A percentile compares a stretch with the other conserved stretches of the same genome.
Conservation (phyloP, 1,140 invertebrate genomes). For the Trachymyrmex cornetzi region DNA sequence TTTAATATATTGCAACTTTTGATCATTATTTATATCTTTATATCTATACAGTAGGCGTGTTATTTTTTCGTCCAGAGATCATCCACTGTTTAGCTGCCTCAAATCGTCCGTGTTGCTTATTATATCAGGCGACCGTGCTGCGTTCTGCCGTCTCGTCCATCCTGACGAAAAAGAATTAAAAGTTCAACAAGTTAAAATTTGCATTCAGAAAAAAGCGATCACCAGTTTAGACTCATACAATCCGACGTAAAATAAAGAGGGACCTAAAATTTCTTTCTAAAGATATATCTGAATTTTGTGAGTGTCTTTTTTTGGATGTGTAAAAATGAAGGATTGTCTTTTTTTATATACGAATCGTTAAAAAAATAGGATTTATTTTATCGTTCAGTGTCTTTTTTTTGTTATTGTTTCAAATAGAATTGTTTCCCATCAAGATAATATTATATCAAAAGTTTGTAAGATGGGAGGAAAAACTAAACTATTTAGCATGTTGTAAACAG, state of each 20-base stretch:
- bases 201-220: background rate
- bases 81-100: slow-evolving; percentile 60
- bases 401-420: background rate
- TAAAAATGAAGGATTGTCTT: background rate
- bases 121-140: slow-evolving; percentile 84
- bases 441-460: background rate
- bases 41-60: slow-evolving; percentile 45
- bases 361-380: background rate
- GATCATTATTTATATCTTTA: slow-evolving; percentile 36
- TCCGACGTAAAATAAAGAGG: background rate
- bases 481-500: background rate
- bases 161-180: slow-evolving; percentile 77
- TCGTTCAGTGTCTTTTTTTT: background rate
- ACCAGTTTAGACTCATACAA: background rate
- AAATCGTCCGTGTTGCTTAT: slow-evolving; percentile 76
- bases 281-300: background rate
- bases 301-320: background rate
- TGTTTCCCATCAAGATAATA: background rate
- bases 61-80: slow-evolving; percentile 69
- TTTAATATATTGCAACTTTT: slow-evolving; percentile 51
- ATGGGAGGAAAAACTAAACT: background rate
- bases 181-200: slow-evolving; percentile 29
- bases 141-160: slow-evolving; percentile 86
- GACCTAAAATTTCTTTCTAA: background rate
- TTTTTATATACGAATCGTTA: background rate